Percentiles rank a stretch among this genome's conserved stretches.
Evolutionary conservation across 2,888 invertebrate genomes (phyloP).

Genomic region (Unio pictorum): DNA sequence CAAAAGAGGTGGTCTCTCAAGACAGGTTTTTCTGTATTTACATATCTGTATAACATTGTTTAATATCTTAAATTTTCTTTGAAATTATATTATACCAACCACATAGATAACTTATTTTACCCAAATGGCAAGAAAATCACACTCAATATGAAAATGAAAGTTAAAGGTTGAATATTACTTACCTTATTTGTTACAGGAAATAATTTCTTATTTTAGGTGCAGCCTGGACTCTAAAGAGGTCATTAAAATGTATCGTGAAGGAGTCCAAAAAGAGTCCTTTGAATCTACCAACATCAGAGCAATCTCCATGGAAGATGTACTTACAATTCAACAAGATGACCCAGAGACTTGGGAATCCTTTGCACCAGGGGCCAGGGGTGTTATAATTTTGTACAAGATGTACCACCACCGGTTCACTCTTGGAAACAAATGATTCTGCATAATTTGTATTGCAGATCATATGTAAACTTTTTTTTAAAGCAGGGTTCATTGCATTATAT

Average conservation of each 20-base stretch:
- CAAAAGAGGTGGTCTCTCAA: too few relatives aligned
- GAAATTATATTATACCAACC: too few relatives aligned
- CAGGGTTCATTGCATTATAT: too few relatives aligned
- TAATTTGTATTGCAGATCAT: too few relatives aligned
- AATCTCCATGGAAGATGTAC: conserved; percentile 44
- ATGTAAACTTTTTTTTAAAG: too few relatives aligned
- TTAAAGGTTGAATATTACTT: not conserved
- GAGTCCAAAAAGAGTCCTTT: conserved; percentile 67
- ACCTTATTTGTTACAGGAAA: too few relatives aligned
- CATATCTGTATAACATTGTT: too few relatives aligned
- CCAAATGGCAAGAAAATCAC: too few relatives aligned
- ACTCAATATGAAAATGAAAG: not conserved
- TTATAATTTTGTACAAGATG: conserved; percentile 50
- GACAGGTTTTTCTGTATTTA: too few relatives aligned
- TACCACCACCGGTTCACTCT: conserved; percentile 23
- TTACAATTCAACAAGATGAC: conserved; percentile 36
- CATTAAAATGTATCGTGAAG: conserved; percentile 52
- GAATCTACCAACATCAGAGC: conserved; percentile 66
- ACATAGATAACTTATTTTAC: too few relatives aligned
- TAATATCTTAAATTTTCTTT: too few relatives aligned
- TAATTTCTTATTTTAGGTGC: conserved; percentile 47
- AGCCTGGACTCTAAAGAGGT: conserved; percentile 58
- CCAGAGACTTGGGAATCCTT: conserved; percentile 56
- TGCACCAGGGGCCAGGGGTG: conserved; percentile 66
- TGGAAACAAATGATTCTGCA: too few relatives aligned